A percentile compares a stretch with the other conserved stretches of the same genome.
phyloP scores from a whole-genome alignment of 2,888 invertebrate species.

The Spilarctia lutea region DNA sequence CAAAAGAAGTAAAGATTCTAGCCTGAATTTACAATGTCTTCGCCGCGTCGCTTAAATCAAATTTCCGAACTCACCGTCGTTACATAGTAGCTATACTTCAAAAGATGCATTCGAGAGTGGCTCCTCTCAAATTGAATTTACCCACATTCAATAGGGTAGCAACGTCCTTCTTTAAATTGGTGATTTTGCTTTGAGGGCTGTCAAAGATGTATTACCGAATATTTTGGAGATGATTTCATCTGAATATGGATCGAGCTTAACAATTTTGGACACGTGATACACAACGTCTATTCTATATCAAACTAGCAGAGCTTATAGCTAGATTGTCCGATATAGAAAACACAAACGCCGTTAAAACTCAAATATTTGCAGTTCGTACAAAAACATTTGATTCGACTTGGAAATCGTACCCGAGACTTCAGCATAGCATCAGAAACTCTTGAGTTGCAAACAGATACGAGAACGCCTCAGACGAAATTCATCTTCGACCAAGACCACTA shows the following conservation, averaged over 20 bases:
- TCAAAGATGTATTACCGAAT: not conserved
- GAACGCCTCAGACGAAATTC: no score
- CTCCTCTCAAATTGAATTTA: slow-evolving; percentile 43
- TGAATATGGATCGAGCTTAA: not conserved
- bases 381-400: no score
- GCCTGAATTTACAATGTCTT: not conserved
- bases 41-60: slow-evolving; percentile 18
- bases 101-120: slow-evolving; percentile 43
- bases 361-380: no score
- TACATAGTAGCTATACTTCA: slow-evolving; percentile 26
- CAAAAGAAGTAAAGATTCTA: not conserved
- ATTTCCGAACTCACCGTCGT: slow-evolving; percentile 23
- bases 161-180: slow-evolving; percentile 11
- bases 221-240: not conserved
- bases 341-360: no score
- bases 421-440: not conserved
- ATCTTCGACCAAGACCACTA: no score
- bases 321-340: no score
- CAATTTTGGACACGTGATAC: no score
- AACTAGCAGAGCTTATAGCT: no score
- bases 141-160: slow-evolving; percentile 19
- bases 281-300: no score
- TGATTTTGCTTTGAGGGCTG: slow-evolving; percentile 11
- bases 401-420: no score
- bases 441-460: no score